These are phyloP conservation scores for Oxystoma pomonae DNA, from an alignment of 2,888 invertebrate genomes.

Conservation along the genomic window DNA sequence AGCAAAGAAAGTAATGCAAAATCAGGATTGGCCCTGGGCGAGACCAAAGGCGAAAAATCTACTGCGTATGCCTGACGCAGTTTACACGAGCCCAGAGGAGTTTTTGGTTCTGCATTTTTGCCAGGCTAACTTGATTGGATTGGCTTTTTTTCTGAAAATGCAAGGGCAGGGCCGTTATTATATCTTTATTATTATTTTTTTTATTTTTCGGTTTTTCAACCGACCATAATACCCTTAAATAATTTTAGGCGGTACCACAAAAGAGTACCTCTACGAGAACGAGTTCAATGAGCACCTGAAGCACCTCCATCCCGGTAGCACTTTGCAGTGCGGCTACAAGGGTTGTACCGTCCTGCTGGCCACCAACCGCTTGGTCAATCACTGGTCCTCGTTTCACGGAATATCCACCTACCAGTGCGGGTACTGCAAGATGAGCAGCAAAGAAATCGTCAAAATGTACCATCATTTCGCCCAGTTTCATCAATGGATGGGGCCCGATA, in stretches of 20 bases:
- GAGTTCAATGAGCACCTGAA: constrained; percentile 41
- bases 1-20: no score
- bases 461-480: constrained; percentile 28
- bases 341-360: constrained; percentile 22
- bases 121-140: no score
- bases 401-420: constrained; percentile 42
- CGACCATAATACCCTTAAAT: no score
- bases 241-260: not conserved
- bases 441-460: constrained; percentile 25
- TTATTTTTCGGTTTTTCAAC: no score
- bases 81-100: no score
- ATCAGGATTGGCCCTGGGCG: no score
- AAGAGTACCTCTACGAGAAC: constrained; percentile 31
- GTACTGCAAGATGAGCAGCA: constrained; percentile 26
- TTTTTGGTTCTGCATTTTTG: no score
- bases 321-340: constrained; percentile 28
- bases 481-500: constrained; percentile 23
- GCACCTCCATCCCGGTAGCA: constrained; percentile 34
- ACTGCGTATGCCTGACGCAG: no score
- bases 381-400: constrained; percentile 47
- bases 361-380: constrained; percentile 45
- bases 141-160: no score
- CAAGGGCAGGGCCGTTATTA: no score
- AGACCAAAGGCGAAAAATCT: no score
- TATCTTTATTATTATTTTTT: no score